Percentiles rank a stretch among this genome's conserved stretches.
Conservation (phyloP, 1,140 invertebrate genomes). For the Pseudomyrmex pallidus region DNA sequence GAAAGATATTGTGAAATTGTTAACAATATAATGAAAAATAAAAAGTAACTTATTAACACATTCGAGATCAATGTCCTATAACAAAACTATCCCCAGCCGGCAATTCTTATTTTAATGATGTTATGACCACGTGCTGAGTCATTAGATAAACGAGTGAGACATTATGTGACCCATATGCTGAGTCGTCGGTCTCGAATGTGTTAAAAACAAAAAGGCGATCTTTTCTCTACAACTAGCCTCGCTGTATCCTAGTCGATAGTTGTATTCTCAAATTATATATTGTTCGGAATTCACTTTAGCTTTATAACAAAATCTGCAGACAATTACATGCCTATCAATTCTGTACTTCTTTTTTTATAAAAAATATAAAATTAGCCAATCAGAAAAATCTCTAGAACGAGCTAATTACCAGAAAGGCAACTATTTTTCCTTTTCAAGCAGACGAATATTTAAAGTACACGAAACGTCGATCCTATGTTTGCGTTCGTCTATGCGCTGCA, state of each 20-base stretch:
- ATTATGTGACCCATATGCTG: too few species aligned
- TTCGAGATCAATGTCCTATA: too few species aligned
- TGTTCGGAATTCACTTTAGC: neutral
- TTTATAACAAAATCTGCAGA: neutral
- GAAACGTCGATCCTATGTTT: constrained; percentile 6
- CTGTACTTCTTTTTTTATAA: neutral
- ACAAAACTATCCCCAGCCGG: too few species aligned
- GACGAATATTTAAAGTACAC: constrained; percentile 51
- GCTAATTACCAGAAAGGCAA: neutral
- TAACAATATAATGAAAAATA: too few species aligned
- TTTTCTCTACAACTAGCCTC: too few species aligned
- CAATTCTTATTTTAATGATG: too few species aligned
- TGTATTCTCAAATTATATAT: neutral
- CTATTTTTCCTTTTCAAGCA: constrained; percentile 14
- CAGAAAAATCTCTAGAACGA: neutral
- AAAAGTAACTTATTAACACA: too few species aligned
- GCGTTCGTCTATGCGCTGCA: constrained; percentile 5
- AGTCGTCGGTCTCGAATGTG: too few species aligned
- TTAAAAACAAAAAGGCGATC: too few species aligned
- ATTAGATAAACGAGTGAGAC: too few species aligned
- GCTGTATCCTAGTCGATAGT: neutral
- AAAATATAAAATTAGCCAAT: neutral
- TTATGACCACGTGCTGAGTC: too few species aligned
- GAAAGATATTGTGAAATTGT: too few species aligned
- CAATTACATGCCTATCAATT: neutral